phyloP scores from a whole-genome alignment of 2,113 vertebrate species.

The Enhydra lutris region DNA sequence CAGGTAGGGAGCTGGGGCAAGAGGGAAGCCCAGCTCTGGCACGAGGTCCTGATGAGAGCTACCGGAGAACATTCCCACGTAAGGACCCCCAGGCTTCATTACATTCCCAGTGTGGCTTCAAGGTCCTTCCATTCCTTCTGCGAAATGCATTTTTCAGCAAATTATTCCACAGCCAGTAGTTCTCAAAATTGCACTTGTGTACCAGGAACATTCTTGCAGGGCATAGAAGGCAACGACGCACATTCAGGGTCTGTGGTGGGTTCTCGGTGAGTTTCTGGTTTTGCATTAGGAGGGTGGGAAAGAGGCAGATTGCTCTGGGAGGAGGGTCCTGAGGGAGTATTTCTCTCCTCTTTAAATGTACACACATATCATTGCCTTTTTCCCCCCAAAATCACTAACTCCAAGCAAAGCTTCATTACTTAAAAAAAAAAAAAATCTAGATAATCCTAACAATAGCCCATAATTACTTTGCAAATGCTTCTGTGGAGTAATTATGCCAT shows the following conservation, averaged over 20 bases:
- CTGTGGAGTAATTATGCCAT: slow-evolving; percentile 58
- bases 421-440: background rate
- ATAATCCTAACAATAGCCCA: background rate
- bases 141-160: background rate
- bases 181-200: background rate
- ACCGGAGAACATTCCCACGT: accelerated
- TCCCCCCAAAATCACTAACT: background rate
- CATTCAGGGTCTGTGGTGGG: accelerated
- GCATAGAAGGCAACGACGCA: accelerated
- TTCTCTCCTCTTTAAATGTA: background rate
- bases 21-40: background rate
- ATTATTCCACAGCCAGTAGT: background rate
- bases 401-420: slow-evolving; percentile 47
- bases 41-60: background rate
- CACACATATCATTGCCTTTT: background rate
- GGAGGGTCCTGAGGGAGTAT: background rate
- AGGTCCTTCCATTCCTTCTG: background rate
- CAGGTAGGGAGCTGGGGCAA: accelerated
- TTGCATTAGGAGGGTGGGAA: background rate
- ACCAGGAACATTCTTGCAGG: background rate
- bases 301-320: background rate
- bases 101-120: background rate
- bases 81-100: background rate
- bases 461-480: slow-evolving; percentile 53
- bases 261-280: background rate